These are phyloP conservation scores for Noturus placidus DNA, from an alignment of 2,113 vertebrate species.

Conservation along the genomic window DNA sequence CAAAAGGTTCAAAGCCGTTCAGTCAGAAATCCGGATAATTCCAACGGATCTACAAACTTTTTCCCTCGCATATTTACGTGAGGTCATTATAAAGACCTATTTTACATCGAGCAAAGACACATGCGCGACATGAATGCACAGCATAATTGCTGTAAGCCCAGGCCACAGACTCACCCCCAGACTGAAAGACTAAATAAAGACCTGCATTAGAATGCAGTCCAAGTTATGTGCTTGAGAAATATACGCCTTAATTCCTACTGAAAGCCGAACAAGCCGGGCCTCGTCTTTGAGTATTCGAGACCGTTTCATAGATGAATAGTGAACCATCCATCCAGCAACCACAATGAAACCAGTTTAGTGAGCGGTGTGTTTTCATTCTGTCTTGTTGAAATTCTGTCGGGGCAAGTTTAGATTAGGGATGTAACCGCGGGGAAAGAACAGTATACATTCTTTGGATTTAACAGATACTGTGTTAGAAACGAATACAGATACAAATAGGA, in stretches of 20 bases:
- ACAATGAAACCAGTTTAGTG: slow-evolving; percentile 18
- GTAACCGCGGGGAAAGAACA: neutral
- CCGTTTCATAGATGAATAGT: slow-evolving; percentile 25
- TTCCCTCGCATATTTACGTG: neutral
- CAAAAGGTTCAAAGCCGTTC: neutral
- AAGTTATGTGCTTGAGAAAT: slow-evolving; percentile 8
- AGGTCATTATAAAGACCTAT: neutral
- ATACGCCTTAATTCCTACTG: slow-evolving; percentile 37
- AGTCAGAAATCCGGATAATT: neutral
- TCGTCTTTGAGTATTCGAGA: slow-evolving; percentile 38
- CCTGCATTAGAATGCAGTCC: slow-evolving; percentile 23
- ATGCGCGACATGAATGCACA: neutral
- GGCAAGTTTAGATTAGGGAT: neutral
- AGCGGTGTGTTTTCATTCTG: neutral
- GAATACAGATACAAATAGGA: neutral
- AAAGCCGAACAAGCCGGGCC: slow-evolving; percentile 37
- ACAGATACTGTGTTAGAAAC: neutral
- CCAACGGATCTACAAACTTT: neutral
- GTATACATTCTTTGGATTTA: neutral
- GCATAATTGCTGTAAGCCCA: slow-evolving; percentile 10
- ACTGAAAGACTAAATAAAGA: slow-evolving; percentile 18
- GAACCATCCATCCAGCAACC: slow-evolving; percentile 35
- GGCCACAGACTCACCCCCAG: neutral
- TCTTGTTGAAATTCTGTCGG: neutral
- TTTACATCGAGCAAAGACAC: neutral